phyloP scores from a whole-genome alignment of 2,113 vertebrate genomes.

The Aptenodytes forsteri region DNA sequence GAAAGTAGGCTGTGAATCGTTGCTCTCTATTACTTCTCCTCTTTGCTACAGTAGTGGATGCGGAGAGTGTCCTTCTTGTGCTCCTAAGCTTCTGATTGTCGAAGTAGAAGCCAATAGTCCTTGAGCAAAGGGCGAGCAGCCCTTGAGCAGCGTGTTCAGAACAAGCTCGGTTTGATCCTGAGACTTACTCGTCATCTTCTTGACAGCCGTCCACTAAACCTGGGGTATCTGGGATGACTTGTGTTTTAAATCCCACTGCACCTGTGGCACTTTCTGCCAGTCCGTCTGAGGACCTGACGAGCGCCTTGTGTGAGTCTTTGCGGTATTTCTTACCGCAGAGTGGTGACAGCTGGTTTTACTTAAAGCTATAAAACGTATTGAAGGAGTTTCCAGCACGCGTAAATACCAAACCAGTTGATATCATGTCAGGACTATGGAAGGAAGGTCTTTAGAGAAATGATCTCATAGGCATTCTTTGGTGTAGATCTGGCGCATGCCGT shows the following conservation, averaged over 20 bases:
- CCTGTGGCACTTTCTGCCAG: neutral
- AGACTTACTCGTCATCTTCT: neutral
- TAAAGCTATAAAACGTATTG: neutral
- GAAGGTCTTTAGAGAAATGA: conserved; percentile 12
- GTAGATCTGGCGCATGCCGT: neutral
- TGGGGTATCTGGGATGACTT: neutral
- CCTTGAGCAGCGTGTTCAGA: neutral
- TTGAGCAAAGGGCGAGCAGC: neutral
- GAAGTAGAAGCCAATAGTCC: neutral
- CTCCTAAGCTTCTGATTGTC: neutral
- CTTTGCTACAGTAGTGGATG: neutral
- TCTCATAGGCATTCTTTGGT: conserved; percentile 36
- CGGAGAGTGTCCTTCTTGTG: neutral
- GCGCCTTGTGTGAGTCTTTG: neutral
- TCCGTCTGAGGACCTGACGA: neutral
- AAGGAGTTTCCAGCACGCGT: neutral
- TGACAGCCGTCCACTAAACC: neutral
- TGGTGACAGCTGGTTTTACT: conserved; percentile 65
- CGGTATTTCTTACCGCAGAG: neutral
- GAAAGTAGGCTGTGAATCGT: neutral
- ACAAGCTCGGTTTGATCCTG: neutral
- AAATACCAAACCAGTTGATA: conserved; percentile 25
- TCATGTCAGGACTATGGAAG: neutral
- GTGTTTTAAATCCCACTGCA: neutral
- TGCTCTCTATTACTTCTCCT: neutral